Base-by-base conservation (phyloP, 2,888 invertebrate species). In the Eutolmus rufibarbis region DNA sequence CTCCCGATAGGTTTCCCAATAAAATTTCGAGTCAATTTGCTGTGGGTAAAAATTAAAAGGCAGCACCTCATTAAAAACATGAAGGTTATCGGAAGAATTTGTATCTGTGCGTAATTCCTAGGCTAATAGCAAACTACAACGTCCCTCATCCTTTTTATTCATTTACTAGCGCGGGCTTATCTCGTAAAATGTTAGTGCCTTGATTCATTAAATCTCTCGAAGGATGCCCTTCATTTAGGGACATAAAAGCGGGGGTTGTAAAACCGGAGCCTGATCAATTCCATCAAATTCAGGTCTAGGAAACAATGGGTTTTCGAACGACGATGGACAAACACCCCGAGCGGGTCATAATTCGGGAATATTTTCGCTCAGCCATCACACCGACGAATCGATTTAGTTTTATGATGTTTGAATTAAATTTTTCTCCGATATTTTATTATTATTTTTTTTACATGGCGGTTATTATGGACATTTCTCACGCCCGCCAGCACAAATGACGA, bases 371-470 rank as follows among this genome's bases (percentile, higher is more conserved):
- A 23, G 66, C 19, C 66, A 23, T 66, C 12, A 37, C 31, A 34
- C 1, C 82, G 28, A 12, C 37, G 19, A 66, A 82, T 82, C 82
- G 82, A 82, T 82, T 82, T 66, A 82, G 40, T 57, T 82, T 82
- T 82, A 82, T 12, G 82, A 31, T 34, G 37, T 37, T 82, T 66
- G 82, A 56, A 82, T 82, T 82, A 82, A 82, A 82, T 82, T 82
- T 56, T 66, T 82, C 19, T 34, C 23, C 57, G 14, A 16, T 16
- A 2, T 82, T 82, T 78, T 82, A 56, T 82, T 56, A 40, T 31
- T 23, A 4, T 9, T 37, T 16, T 19, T 66, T 66, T 66, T 28
- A 12, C 66, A 66, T 23, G 23, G 12, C 66, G 66, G 28, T 66
- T 66, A 66, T 66, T 66, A 66, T 19, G 28, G 12, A 23, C 66